Evolutionary conservation across 2,113 vertebrate species (phyloP), one percentile per base, ranked within the genome.

Genomic region (Solea solea): DNA sequence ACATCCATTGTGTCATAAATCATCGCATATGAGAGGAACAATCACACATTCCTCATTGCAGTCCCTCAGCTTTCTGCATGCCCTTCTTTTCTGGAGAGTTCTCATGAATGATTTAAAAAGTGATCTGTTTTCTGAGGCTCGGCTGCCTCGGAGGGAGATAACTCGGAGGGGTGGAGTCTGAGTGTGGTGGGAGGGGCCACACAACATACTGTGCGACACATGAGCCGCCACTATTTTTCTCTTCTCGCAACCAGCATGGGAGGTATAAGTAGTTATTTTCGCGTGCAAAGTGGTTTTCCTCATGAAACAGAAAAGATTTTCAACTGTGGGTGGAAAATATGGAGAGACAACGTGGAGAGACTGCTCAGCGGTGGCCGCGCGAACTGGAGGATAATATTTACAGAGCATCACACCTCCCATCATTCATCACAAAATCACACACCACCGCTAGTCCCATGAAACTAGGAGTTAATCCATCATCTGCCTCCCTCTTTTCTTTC

Each of bases 51-150:
- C 72, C 79, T 89, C 84, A 77, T 84, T 75, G 76, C 65, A 25
- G 68, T 72, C 71, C 72, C 79, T 60, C 66, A 46, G 88, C 78
- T 89, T 88, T 89, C 78, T 81, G 86, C 85, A 68, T 79, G 86
- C 77, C 89, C 84, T 86, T 90, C 87, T 83, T 88, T 87, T 81
- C 80, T 48, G 72, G 71, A 68, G 76, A 84, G 82, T 59, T 73
- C 77, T 89, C 89, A 89, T 91, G 89, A 92, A 92, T 90, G 90
- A 90, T 89, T 90, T 92, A 89, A 88, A 87, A 90, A 90, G 89
- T 73, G 82, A 91, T 92, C 89, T 49, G 85, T 91, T 91, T 34
- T 88, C 80, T 3, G 74, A 78, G 88, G 55, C 68, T 64, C 53
- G 6, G 71, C 80, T 75, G 76, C 78, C 82, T 82, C 40, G 0